Evolutionary conservation across 2,888 invertebrate genomes (phyloP), one percentile per base, ranked within the genome.

Genomic region (Polymixis lichenea): DNA sequence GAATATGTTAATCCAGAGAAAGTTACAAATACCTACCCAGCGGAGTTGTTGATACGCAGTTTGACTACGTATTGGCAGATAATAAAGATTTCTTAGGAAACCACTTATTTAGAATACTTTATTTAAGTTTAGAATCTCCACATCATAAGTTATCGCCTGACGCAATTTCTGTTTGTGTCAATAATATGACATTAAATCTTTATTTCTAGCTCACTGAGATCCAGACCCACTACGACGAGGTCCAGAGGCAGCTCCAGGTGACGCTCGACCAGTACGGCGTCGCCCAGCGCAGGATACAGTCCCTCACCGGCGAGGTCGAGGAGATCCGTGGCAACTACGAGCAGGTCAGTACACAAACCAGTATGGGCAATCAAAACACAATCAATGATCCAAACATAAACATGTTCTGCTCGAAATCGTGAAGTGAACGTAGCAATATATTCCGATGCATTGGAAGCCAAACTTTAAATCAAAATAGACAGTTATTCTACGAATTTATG

Each of bases 141-240:
- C n/a, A 11, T 61, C 28, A 9, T 38, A n/a, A 51, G 8, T 38
- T 38, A 51, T 25, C 22, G 17, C 3, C 15, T 46, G 15, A 5
- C 28, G 9, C 1, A 72, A 61, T 61, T 43, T n/a, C 0, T 43
- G 19, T 73, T 55, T 55, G 11, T 17, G 6, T 49, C 15, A 55
- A 62, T 46, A 7, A 46, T 19, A 61, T 11, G 38, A 43, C 43
- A 28, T 43, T 55, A 51, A 17, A 1, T 25, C 2, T 66, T 22
- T 58, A 65, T 67, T 60, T 87, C 46, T 66, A 98, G 98, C 97
- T 98, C 89, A 98, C 98, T 89, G 99, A 99, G 97, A 97, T 99
- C 95, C 99, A 99, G 97, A 98, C 98, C 90, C 99, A 99, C 96
- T 99, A 99, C 97, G 99, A 99, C 93, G 99, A 99, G 96, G 97